Percentiles rank a stretch among this genome's conserved stretches.
Evolutionary conservation across 2,113 vertebrate species (phyloP).

Genomic region (Meriones unguiculatus): DNA sequence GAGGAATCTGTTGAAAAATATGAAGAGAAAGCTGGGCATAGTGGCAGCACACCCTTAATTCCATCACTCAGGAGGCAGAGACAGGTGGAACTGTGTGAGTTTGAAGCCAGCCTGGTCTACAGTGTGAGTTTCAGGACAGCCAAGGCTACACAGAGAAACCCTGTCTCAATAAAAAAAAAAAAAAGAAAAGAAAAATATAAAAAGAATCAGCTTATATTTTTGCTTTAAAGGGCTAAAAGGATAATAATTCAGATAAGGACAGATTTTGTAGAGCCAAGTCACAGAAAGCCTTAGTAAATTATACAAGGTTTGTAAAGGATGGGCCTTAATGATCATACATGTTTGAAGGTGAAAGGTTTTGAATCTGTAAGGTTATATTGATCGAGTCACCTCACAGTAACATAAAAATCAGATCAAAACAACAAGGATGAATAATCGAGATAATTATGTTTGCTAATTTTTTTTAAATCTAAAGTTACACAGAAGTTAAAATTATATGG

Average conservation of each 20-base stretch:
- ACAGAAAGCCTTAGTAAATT: not conserved
- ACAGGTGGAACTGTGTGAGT: no score
- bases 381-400: not conserved
- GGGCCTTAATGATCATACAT: not conserved
- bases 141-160: no score
- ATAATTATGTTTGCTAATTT: not conserved
- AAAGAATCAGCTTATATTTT: not conserved
- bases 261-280: not conserved
- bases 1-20: not conserved
- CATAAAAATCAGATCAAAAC: not conserved
- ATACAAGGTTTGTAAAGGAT: not conserved
- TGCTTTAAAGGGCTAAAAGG: not conserved
- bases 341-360: not conserved
- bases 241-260: not conserved
- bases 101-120: no score
- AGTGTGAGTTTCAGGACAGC: no score
- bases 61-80: no score
- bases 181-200: no score
- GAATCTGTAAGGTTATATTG: not conserved
- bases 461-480: not conserved
- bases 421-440: not conserved
- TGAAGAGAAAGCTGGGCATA: no score
- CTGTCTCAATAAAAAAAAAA: no score
- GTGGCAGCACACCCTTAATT: no score
- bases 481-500: not conserved